Evolutionary conservation across 2,888 invertebrate genomes (phyloP), one percentile per base, ranked within the genome.

Genomic region (Drosophila mulleri): DNA sequence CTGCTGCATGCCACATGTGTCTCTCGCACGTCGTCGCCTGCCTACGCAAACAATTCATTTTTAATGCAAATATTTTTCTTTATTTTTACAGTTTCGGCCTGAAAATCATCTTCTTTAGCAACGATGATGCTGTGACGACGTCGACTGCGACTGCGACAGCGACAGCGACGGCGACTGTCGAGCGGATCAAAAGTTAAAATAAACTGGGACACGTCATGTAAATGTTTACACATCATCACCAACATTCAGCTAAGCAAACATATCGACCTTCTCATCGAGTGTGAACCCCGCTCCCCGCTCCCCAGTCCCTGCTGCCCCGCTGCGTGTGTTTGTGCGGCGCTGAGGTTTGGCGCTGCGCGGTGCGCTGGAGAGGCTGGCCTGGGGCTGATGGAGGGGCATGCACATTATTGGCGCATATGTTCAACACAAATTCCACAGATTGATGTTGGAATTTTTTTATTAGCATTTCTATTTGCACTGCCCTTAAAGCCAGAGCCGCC

Each of bases 231-330:
- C 87, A 87, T 87, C 87, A 87, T 87, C 87, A 87, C 87, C 87
- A 90, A 83, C 87, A 90, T 87, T 87, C 87, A 88, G 87, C 86
- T 89, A 88, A 87, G 88, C 87, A 89, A 90, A 89, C 90, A 89
- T 89, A 87, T 87, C 87, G 87, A 87, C 88, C 87, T 50, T 7
- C 50, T 86, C 90, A 88, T 86, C 83, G 90, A 65, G 69, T 61
- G 68, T 52, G 62, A 72, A 9, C 29, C 11, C 6, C 44, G 2
- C 18, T 14, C 11, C 18, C 32, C 42, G 12, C 11, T 29, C 11
- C 41, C 14, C 16, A 23, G 23, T 18, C 39, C 18, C 29, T 29
- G 29, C 29, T 8, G 8, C 26, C 20, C n/a, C 37, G 57, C 35
- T 59, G 45, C 16, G 32, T 61, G 41, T 52, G 39, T 48, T 11